Evolutionary conservation across 1,140 invertebrate species (phyloP).

Genomic region (Drosophila chauvacae): DNA sequence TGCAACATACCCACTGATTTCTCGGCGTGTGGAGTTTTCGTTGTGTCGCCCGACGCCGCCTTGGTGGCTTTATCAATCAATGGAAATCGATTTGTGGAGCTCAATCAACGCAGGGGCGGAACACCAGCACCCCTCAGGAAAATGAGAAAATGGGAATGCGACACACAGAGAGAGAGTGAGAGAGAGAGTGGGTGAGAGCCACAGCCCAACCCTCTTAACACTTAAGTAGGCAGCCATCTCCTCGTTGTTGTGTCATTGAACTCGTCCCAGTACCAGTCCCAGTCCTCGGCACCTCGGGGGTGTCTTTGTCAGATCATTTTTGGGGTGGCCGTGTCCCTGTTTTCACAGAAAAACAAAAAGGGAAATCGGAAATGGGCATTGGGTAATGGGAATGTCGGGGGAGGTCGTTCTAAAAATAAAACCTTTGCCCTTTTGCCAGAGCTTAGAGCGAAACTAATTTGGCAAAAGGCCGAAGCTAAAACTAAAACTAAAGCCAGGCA

Average conservation of each 20-base stretch:
- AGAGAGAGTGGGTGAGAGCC: neutral
- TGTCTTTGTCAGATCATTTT: constrained; percentile 50
- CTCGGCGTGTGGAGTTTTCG: neutral
- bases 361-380: constrained; percentile 1
- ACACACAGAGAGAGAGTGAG: neutral
- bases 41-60: constrained; percentile 7
- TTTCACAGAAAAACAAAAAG: neutral
- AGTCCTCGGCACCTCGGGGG: neutral
- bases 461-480: constrained; percentile 30
- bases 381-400: neutral
- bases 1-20: neutral
- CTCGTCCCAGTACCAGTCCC: constrained; percentile 12
- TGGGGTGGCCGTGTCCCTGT: constrained; percentile 12
- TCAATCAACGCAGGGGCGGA: constrained; percentile 45
- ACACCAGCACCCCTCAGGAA: constrained; percentile 17
- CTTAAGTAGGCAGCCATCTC: constrained; percentile 69
- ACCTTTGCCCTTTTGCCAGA: constrained; percentile 7
- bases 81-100: constrained; percentile 73
- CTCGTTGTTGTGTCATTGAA: constrained; percentile 66
- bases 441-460: constrained; percentile 46
- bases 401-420: constrained; percentile 32
- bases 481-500: constrained; percentile 13
- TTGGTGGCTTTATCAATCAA: constrained; percentile 73
- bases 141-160: constrained; percentile 7
- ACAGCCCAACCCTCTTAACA: constrained; percentile 57